These are phyloP conservation scores for Chaenocephalus aceratus DNA, from an alignment of 2,113 vertebrate species.

Conservation along the genomic window DNA sequence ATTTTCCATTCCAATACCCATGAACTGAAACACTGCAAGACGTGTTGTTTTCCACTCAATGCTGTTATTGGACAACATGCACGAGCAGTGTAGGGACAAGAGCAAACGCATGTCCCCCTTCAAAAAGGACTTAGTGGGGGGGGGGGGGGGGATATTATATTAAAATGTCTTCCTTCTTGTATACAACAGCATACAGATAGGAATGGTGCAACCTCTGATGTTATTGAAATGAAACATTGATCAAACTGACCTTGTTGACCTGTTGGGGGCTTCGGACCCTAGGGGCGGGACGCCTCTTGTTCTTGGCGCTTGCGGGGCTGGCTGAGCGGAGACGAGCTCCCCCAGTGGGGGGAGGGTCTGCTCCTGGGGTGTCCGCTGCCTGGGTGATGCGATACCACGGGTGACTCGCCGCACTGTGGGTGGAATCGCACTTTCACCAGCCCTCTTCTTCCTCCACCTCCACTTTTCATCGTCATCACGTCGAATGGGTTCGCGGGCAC, in stretches of 20 bases:
- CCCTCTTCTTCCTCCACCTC: slow-evolving; percentile 56
- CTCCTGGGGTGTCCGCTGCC: slow-evolving; percentile 43
- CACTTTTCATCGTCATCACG: slow-evolving; percentile 80
- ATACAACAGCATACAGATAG: not conserved
- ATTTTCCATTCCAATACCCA: too few species aligned
- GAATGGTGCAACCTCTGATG: too few species aligned
- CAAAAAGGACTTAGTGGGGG: not conserved
- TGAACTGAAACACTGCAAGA: not conserved
- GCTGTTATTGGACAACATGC: not conserved
- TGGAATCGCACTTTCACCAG: slow-evolving; percentile 41
- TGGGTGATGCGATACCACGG: slow-evolving; percentile 95
- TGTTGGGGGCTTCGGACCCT: slow-evolving; percentile 74
- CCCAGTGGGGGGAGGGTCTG: slow-evolving; percentile 49
- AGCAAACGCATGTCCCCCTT: not conserved
- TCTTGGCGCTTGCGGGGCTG: slow-evolving; percentile 84
- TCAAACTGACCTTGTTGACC: slow-evolving; percentile 66
- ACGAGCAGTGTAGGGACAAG: not conserved
- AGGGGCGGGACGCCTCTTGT: slow-evolving; percentile 91
- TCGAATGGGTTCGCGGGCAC: slow-evolving; percentile 92
- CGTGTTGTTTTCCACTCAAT: not conserved
- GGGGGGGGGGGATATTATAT: not conserved
- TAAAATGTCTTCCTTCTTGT: not conserved
- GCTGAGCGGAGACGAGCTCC: slow-evolving; percentile 79
- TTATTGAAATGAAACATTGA: not conserved
- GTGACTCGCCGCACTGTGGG: slow-evolving; percentile 79